Base-by-base conservation (phyloP, 2,888 invertebrate species). In the Macrostomum cliftonense region DNA sequence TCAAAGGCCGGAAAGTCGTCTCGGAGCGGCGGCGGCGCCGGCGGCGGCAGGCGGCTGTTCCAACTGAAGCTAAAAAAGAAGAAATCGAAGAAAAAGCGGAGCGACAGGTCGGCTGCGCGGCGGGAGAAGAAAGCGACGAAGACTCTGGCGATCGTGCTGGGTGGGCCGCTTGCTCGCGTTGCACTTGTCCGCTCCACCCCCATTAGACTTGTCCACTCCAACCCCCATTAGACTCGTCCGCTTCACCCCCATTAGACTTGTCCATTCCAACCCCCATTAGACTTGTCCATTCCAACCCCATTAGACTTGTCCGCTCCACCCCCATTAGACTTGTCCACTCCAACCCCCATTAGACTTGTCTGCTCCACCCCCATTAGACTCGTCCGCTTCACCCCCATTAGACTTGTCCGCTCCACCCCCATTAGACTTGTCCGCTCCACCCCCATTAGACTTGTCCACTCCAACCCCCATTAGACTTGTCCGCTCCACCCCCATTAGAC, bases 61-160 rank as follows among this genome's bases (percentile, higher is more conserved):
- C 63, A 63, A 59, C 47, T 63, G 51, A 89, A 88, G 72, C 87
- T 87, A 42, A 84, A 85, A 64, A 80, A 85, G 70, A 88, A 89
- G 75, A 91, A 91, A 73, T 76, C 86, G 45, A 88, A 88, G 64
- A 88, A 87, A 64, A 60, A 61, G 45, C 63, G 63, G 49, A 57
- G 57, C 45, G 63, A 54, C 4, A 45, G 44, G 37, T 59, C 60
- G 5, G 63, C 65, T 12, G 62, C 69, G 43, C 61, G 59, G 42
- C 51, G 62, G 50, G 97, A 97, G 66, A 78, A 89, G 53, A 91
- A 97, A 71, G 95, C 97, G 37, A 97, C 95, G 11, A 95, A 95
- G 75, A 97, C 95, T 11, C 73, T 97, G 57, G 95, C 93, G 51
- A 93, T 97, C 71, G 97, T 97, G 57, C 77, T 97, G 68, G 93